Evolutionary conservation across 35 echinoderm and acorn worm species (phyloP).

Genomic region (Anneissia japonica): DNA sequence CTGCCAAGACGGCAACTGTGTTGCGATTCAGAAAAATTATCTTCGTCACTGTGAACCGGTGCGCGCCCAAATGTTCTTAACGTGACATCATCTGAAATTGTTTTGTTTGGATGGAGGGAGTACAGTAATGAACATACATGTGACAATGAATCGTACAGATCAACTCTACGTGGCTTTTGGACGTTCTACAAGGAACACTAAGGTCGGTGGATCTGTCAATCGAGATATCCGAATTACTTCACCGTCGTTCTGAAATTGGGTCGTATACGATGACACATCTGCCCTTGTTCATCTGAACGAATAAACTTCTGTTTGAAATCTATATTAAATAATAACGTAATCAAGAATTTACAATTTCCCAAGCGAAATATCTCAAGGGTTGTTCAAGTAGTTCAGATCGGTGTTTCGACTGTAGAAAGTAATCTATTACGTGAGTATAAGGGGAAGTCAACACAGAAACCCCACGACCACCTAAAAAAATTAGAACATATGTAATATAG

Average conservation of each 20-base stretch:
- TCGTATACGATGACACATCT: not conserved
- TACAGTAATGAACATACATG: not conserved
- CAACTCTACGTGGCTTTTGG: not conserved
- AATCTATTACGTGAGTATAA: too few species aligned
- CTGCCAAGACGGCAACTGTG: not conserved
- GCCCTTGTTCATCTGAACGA: not conserved
- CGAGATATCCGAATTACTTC: not conserved
- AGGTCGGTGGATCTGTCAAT: not conserved
- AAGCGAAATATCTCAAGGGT: too few species aligned
- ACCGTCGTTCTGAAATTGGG: not conserved
- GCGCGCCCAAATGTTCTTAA: not conserved
- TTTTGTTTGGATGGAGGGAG: not conserved
- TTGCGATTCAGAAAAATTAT: not conserved
- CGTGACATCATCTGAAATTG: not conserved
- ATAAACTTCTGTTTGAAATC: too few species aligned
- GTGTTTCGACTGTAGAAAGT: too few species aligned
- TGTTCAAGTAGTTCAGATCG: too few species aligned
- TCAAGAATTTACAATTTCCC: too few species aligned
- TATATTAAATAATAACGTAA: too few species aligned
- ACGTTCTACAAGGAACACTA: not conserved
- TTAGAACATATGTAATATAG: too few species aligned
- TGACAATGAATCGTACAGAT: not conserved
- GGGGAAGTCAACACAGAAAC: too few species aligned
- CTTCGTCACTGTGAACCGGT: not conserved
- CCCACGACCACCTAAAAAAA: too few species aligned